A percentile compares a stretch with the other conserved stretches of the same genome.
phyloP scores from a whole-genome alignment of 2,113 vertebrate species.

The Cyprinodon brontotheroides region DNA sequence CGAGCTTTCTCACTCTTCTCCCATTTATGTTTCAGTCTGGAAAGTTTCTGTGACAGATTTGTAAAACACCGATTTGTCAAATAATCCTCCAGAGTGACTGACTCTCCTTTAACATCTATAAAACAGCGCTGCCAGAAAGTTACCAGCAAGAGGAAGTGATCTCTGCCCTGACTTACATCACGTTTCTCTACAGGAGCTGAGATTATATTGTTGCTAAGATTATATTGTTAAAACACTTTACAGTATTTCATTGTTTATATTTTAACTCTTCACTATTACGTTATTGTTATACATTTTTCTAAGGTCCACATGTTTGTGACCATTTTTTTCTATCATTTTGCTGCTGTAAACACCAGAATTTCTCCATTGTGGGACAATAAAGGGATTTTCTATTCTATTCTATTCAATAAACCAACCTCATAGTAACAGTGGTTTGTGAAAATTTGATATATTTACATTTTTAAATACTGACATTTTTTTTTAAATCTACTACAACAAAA shows the following conservation, averaged over 20 bases:
- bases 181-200: not conserved
- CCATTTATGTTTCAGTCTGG: not conserved
- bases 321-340: no score
- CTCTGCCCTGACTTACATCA: not conserved
- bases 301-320: no score
- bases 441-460: not conserved
- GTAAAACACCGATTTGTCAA: not conserved
- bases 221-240: no score
- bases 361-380: no score
- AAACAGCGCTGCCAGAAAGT: not conserved
- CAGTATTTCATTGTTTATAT: no score
- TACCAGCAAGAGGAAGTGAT: not conserved
- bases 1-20: not conserved
- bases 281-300: no score
- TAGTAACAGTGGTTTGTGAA: not conserved
- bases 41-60: not conserved
- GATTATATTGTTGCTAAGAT: no score
- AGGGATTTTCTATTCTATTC: no score
- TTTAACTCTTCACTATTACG: no score
- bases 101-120: not conserved
- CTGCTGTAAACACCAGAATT: no score
- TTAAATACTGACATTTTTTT: not conserved
- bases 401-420: not conserved
- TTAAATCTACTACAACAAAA: not conserved
- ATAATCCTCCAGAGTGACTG: not conserved